Evolutionary conservation across 2,888 invertebrate species (phyloP).

Genomic region (Nasonovia ribisnigri): DNA sequence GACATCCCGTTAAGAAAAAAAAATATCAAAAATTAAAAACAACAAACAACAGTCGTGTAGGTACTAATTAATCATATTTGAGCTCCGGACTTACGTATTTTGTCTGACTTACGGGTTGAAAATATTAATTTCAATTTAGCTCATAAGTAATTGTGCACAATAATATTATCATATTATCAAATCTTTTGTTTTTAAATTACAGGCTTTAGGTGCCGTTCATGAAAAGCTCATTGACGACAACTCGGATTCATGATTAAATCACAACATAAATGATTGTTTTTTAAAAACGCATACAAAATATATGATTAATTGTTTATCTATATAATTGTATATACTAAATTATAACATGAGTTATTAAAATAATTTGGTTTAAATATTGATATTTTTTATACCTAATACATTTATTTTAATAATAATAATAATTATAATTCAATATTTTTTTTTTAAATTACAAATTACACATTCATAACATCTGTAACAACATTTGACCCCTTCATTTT

Average conservation of each 20-base stretch:
- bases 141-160: background rate
- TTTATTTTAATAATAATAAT: background rate
- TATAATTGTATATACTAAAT: background rate
- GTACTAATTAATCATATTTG: background rate
- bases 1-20: too few species aligned
- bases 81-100: background rate
- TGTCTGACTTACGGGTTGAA: background rate
- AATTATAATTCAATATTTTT: background rate
- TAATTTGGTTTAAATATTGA: background rate
- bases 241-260: conserved; percentile 2
- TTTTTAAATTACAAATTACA: too few species aligned
- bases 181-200: conserved; percentile 67
- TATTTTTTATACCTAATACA: background rate
- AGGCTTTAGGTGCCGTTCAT: conserved; percentile 89
- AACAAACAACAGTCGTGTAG: too few species aligned
- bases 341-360: background rate
- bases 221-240: conserved; percentile 82
- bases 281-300: background rate
- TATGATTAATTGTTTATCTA: background rate
- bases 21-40: too few species aligned
- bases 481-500: background rate
- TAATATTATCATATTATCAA: too few species aligned
- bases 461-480: background rate
- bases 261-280: background rate
- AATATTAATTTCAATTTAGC: background rate